Conservation (phyloP, 2,797 vertebrate genomes). For the Moxostoma hubbsi region DNA sequence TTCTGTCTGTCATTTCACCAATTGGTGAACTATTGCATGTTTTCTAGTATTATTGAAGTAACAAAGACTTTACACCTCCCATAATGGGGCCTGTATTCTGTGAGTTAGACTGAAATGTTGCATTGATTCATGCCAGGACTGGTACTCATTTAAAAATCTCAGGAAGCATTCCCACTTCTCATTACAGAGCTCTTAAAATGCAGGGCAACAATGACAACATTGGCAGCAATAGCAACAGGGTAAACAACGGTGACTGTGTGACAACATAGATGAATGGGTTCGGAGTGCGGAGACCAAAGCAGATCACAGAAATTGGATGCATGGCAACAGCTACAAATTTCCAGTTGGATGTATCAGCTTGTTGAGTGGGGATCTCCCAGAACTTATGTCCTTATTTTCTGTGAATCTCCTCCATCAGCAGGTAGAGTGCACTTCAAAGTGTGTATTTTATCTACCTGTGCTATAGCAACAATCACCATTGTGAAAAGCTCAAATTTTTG, state of each 20-base stretch:
- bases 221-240: slow-evolving; percentile 48
- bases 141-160: slow-evolving; percentile 47
- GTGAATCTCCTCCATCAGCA: slow-evolving; percentile 53
- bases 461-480: slow-evolving; percentile 60
- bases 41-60: background rate
- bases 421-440: slow-evolving; percentile 31
- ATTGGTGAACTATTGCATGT: no score
- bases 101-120: slow-evolving; percentile 14
- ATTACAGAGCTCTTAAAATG: slow-evolving; percentile 56
- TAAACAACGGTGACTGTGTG: slow-evolving; percentile 48
- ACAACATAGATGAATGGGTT: slow-evolving; percentile 52
- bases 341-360: slow-evolving; percentile 29
- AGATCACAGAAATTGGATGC: slow-evolving; percentile 49
- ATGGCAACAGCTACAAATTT: slow-evolving; percentile 54
- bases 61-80: slow-evolving; percentile 21
- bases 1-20: no score
- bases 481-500: slow-evolving; percentile 53
- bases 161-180: slow-evolving; percentile 40
- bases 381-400: slow-evolving; percentile 52
- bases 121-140: slow-evolving; percentile 39
- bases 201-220: slow-evolving; percentile 46
- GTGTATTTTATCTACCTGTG: slow-evolving; percentile 52
- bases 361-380: slow-evolving; percentile 29
- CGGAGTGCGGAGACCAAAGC: slow-evolving; percentile 24
- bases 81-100: slow-evolving; percentile 9